Evolutionary conservation across 2,797 vertebrate genomes (phyloP), one percentile per base, ranked within the genome.

Genomic region (Champsocephalus gunnari): DNA sequence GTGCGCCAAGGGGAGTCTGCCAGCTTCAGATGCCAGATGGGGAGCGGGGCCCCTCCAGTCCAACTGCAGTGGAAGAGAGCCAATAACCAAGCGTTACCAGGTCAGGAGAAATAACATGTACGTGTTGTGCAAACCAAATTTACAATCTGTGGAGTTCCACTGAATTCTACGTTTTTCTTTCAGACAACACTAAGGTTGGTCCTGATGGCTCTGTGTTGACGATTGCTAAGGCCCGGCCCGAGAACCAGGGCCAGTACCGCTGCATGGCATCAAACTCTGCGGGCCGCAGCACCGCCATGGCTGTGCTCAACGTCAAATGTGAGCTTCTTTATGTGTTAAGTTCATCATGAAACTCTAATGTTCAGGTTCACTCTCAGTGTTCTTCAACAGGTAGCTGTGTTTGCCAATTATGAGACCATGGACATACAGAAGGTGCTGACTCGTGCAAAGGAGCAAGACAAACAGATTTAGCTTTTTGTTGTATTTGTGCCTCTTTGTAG

Each of bases 211-310:
- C 96, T 0, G 87, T 97, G 66, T 89, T 99, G 86, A 97, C 96
- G 6, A 81, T 99, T 19, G 44, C 92, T 0, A 76, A 83, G 0
- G 84, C 93, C 62, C 93, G 88, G 0, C 93, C 91, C 43, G 86
- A 81, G 81, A 98, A 99, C 93, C 97, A 97, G 0, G 98, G 98
- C 0, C 78, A 96, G 60, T 99, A 98, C 83, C 96, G 95, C 82
- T 99, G 98, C 0, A 77, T 96, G 77, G 98, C 95, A 2, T 80
- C 92, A 81, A 97, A 94, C 13, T 80, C 91, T 43, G 96, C 93
- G 0, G 97, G 97, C 0, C 92, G 94, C 0, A 86, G 88, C 69
- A 88, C 94, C 58, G 95, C 92, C 3, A 88, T 92, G 0, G 96
- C 95, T 63, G 89, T 88, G 56, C 95, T 99, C 3, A 92, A 91